A percentile compares a stretch with the other conserved stretches of the same genome.
Evolutionary conservation across 2,888 invertebrate genomes (phyloP).

Genomic region (Drosophila recens): DNA sequence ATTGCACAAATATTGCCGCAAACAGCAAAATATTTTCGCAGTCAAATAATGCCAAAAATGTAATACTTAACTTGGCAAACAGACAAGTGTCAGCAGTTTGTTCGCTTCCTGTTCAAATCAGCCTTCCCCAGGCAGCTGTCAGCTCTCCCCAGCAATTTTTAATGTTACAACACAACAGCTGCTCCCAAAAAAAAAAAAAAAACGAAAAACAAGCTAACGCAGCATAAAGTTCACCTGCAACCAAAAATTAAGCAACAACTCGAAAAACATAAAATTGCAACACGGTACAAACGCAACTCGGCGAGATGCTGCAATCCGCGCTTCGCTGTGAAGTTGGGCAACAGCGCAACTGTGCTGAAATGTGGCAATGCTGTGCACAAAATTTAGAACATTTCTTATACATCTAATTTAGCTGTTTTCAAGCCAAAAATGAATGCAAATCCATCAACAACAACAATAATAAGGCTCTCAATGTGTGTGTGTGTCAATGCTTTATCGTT

Average conservation of each 20-base stretch:
- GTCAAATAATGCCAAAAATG: conserved; percentile 34
- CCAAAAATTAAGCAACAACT: conserved; percentile 29
- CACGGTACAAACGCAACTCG: conserved; percentile 27
- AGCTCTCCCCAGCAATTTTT: conserved; percentile 24
- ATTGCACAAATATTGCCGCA: conserved; percentile 14
- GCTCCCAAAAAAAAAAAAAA: conserved; percentile 32
- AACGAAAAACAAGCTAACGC: conserved; percentile 25
- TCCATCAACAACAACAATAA: conserved; percentile 30
- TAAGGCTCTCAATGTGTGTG: not conserved
- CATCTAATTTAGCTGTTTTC: conserved; percentile 49
- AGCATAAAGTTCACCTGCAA: conserved; percentile 67
- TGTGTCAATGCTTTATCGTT: conserved; percentile 9
- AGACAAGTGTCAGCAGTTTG: conserved; percentile 57
- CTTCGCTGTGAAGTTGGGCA: conserved; percentile 31
- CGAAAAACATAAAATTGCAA: conserved; percentile 41
- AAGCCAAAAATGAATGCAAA: conserved; percentile 54
- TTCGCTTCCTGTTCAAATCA: conserved; percentile 58
- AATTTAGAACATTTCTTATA: conserved; percentile 53
- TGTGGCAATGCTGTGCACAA: conserved; percentile 35
- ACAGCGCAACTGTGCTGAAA: conserved; percentile 14
- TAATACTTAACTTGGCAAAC: conserved; percentile 37
- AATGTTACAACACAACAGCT: conserved; percentile 46
- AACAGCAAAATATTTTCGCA: conserved; percentile 38
- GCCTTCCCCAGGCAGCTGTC: conserved; percentile 55
- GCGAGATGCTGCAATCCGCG: conserved; percentile 41